Conservation (phyloP, 1,140 invertebrate genomes). For the Lutraria rhynchaena region DNA sequence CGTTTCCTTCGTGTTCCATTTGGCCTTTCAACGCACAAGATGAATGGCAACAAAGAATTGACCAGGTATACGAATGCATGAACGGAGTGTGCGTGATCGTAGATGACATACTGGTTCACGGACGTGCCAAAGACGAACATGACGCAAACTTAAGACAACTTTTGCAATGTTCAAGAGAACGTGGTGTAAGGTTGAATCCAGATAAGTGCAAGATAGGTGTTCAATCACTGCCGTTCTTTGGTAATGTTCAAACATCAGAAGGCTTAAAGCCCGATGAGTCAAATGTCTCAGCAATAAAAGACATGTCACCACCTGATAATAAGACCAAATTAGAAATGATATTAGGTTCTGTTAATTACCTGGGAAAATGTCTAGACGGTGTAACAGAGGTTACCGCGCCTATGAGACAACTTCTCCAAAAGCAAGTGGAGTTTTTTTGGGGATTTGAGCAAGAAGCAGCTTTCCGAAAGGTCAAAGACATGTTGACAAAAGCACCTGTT, state of each 20-base stretch:
- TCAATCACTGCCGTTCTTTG: no score
- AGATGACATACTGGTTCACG: constrained; percentile 80
- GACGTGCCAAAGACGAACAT: constrained; percentile 57
- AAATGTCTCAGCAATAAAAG: not conserved
- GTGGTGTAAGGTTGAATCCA: constrained; percentile 51
- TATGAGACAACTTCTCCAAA: not conserved
- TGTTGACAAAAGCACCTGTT: constrained; percentile 45
- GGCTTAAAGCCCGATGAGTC: not conserved
- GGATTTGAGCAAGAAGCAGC: constrained; percentile 46
- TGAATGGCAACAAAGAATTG: constrained; percentile 73
- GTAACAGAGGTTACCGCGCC: not conserved
- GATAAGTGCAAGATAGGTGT: constrained; percentile 30
- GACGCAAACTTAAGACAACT: constrained; percentile 46
- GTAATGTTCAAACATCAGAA: no score
- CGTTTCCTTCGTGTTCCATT: not conserved
- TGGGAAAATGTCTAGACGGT: not conserved
- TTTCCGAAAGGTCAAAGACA: constrained; percentile 60
- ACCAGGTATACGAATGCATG: constrained; percentile 74
- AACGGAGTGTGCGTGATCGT: constrained; percentile 74
- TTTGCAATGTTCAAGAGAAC: constrained; percentile 31
- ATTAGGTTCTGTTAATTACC: not conserved
- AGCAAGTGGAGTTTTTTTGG: not conserved
- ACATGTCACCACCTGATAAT: not conserved
- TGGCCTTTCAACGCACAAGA: not conserved
- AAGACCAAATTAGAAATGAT: not conserved